Evolutionary conservation across 2,888 invertebrate species (phyloP), one percentile per base, ranked within the genome.

Genomic region (Pherbina coryleti): DNA sequence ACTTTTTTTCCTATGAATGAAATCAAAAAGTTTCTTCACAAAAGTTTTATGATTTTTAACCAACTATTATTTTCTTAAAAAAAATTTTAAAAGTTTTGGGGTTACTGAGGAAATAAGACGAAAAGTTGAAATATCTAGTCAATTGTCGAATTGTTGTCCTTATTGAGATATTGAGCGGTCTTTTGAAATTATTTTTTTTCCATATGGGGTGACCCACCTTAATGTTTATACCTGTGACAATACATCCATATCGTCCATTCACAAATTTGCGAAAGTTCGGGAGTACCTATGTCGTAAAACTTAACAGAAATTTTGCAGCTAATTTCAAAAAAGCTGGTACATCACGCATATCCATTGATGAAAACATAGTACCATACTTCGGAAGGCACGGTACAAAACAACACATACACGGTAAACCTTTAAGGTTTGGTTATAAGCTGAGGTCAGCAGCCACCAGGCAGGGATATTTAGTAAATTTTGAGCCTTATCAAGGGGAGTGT

Each of bases 381-480:
- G 55, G 55, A 57, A n/a, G n/a, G n/a, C n/a, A n/a, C n/a, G n/a
- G n/a, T n/a, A n/a, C n/a, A n/a, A 75, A 76, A 25, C 75, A 78
- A 37, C 76, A 78, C n/a, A 71, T 76, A 2, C 78, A 78, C n/a
- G 70, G 66, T 53, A 78, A 75, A 34, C 75, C 75, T 2, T 75
- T 78, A 8, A 71, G 57, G n/a, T 75, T 76, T 72, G 67, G 72
- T 31, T 78, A 76, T 60, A 79, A 78, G 49, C 31, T 78, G 5
- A 78, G 76, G 73, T 79, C 66, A 57, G 78, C 75, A 55, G 75
- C 72, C 70, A 78, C 72, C 57, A 72, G 75, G 17, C 66, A 76
- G 78, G 80, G 77, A 53, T 76, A 80, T 73, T 60, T 78, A 4
- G 76, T 72, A 57, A 75, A 71, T 53, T 72, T 53, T 44, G 66